Conservation (phyloP, 2,113 vertebrate genomes). For the Crotalus helleri region DNA sequence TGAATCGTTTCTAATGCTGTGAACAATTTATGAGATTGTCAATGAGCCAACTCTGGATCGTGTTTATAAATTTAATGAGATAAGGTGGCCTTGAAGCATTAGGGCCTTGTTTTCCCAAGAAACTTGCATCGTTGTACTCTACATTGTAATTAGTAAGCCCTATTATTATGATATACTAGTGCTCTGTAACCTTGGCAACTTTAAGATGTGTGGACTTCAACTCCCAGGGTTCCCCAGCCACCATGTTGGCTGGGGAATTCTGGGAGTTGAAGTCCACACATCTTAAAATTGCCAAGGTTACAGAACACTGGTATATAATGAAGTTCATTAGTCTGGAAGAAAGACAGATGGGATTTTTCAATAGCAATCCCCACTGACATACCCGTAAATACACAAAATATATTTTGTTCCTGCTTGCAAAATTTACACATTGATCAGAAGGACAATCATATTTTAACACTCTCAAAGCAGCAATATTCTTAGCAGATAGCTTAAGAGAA, state of each 20-base stretch:
- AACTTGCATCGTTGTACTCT: neutral
- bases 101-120: neutral
- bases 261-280: neutral
- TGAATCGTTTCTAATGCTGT: neutral
- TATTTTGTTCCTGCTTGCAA: neutral
- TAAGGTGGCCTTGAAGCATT: neutral
- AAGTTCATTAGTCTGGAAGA: neutral
- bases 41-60: neutral
- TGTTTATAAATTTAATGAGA: neutral
- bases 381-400: neutral
- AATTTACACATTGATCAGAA: neutral
- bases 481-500: neutral
- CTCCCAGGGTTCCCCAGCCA: no score
- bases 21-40: neutral
- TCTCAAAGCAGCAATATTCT: neutral
- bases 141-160: neutral
- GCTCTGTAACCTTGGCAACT: neutral
- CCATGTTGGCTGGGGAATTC: neutral
- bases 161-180: neutral
- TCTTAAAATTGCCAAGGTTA: neutral
- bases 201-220: neutral
- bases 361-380: neutral
- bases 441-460: neutral
- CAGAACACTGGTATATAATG: neutral
- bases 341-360: neutral